phyloP scores from a whole-genome alignment of 2,113 vertebrate species.

The Artemisiospiza belli region DNA sequence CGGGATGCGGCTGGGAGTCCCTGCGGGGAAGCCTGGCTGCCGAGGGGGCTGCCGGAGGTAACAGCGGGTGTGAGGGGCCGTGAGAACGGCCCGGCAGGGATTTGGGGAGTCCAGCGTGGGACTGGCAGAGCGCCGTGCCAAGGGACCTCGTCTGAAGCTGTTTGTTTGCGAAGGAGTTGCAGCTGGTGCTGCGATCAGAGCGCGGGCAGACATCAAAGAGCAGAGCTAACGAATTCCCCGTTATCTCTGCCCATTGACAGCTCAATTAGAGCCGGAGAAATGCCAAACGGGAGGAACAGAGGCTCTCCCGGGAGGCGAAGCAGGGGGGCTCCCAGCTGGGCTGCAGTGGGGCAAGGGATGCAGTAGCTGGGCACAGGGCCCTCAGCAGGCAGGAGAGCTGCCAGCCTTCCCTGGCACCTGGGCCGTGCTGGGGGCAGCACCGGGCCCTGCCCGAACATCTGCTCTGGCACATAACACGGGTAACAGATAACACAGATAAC shows the following conservation, averaged over 20 bases:
- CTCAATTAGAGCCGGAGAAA: not conserved
- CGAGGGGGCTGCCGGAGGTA: not conserved
- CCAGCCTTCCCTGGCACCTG: not conserved
- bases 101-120: not conserved
- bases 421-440: not conserved
- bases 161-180: not conserved
- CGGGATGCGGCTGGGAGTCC: not conserved
- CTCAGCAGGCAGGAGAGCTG: not conserved
- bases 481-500: not conserved
- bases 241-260: slow-evolving; percentile 46
- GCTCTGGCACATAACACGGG: not conserved
- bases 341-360: not conserved
- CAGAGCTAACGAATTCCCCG: not conserved
- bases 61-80: not conserved
- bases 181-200: not conserved
- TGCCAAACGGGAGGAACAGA: not conserved
- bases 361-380: not conserved
- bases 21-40: not conserved
- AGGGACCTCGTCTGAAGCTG: not conserved
- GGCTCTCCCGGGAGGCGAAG: not conserved
- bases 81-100: not conserved
- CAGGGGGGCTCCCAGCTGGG: not conserved
- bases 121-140: not conserved
- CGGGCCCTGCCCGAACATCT: fast-evolving
- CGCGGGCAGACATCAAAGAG: not conserved